Base-by-base conservation (phyloP, 2,888 invertebrate species). In the Sarcophaga variegata region DNA sequence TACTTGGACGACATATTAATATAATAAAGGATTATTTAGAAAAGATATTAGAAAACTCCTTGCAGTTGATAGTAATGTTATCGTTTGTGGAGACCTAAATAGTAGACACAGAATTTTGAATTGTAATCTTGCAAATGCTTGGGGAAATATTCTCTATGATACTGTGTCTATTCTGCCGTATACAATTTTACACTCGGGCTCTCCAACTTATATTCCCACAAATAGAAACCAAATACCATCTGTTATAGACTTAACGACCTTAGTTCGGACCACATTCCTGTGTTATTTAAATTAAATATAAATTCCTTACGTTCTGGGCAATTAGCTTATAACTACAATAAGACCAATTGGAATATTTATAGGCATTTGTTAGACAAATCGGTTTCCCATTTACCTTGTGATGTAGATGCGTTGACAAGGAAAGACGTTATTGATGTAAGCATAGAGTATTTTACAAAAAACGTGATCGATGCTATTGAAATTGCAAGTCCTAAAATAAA, bases 191-290 rank as follows among this genome's bases (percentile, higher is more conserved):
- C 59, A 74, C 47, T 17, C 80, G 0, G 64, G 25, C 12, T 37
- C 54, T 49, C 81, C 80, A 3, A 45, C 62, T 25, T 22, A 63
- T 20, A 20, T 20, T 20, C 20, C 20, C 20, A 20, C 20, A 20
- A 20, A 20, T 63, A 59, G 69, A 14, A 79, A 70, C 37, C 49
- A 17, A 27, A 60, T 62, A 12, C 76, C 82, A 14, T 78, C 83
- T 3, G 64, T 66, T 14, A 81, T 84, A 22, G 84, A 84, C 63
- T 22, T 12, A 75, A 84, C 49, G 79, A 47, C 1, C 59, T 83
- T n/a, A 78, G 45, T 45, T 88, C 87, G 2, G 85, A 83, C 60
- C 77, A 83, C n/a, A 37, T 85, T 22, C 75, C 88, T 12, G 83
- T 84, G 37, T 49, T 22, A 20, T 74, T 81, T 71, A 72, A 76